Evolutionary conservation across 2,888 invertebrate species (phyloP).

Genomic region (Coleophora flavipennella): DNA sequence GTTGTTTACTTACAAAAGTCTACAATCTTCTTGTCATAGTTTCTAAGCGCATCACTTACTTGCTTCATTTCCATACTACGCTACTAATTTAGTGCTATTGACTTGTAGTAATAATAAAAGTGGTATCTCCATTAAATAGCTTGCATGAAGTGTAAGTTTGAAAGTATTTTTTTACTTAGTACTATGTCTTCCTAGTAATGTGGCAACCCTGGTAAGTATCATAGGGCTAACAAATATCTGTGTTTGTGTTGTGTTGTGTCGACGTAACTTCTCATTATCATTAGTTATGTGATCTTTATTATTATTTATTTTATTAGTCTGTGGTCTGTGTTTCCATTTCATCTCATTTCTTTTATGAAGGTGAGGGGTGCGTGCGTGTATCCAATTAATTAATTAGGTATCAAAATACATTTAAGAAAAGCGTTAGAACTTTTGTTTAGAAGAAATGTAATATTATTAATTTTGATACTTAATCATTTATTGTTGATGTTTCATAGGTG

Average conservation of each 20-base stretch:
- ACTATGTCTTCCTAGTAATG: neutral
- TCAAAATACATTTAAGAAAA: too few species aligned
- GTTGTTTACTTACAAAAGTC: too few species aligned
- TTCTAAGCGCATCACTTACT: neutral
- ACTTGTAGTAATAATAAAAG: neutral
- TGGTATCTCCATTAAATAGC: too few species aligned
- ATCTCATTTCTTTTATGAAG: neutral
- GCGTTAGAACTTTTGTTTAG: too few species aligned
- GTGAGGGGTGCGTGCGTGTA: too few species aligned
- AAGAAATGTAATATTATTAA: too few species aligned
- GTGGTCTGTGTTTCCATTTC: neutral
- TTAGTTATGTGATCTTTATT: neutral
- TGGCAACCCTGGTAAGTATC: neutral
- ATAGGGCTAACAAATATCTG: neutral
- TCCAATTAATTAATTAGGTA: too few species aligned
- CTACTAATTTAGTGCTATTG: neutral
- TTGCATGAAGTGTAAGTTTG: too few species aligned
- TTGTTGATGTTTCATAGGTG: too few species aligned
- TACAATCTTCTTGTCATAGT: neutral
- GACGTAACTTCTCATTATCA: neutral
- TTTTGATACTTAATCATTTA: too few species aligned
- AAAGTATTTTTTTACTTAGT: neutral
- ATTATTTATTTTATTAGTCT: neutral
- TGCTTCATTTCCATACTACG: conserved; percentile 1
- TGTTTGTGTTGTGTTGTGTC: neutral